These are phyloP conservation scores for Choloepus hoffmanni DNA, from an alignment of 2,113 vertebrate genomes.

Conservation along the genomic window DNA sequence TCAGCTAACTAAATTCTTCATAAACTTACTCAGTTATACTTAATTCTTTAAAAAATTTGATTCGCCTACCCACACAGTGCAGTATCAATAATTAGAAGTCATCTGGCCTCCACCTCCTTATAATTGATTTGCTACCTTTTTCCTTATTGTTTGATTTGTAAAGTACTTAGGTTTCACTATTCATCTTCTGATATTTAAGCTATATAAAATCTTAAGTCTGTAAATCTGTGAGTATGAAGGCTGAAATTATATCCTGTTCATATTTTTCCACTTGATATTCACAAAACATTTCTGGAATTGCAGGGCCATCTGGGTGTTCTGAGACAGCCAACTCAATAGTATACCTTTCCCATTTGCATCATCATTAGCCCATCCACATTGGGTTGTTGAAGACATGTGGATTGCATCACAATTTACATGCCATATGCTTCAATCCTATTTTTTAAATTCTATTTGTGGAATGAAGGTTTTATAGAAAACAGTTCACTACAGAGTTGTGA, in stretches of 20 bases:
- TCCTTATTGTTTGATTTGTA: constrained; percentile 24
- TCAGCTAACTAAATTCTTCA: constrained; percentile 13
- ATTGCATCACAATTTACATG: constrained; percentile 37
- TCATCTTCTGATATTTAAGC: constrained; percentile 20
- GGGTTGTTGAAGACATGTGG: constrained; percentile 29
- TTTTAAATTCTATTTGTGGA: constrained; percentile 67
- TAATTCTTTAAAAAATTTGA: neutral
- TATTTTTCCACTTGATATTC: constrained; percentile 45
- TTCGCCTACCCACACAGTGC: neutral
- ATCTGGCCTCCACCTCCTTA: neutral
- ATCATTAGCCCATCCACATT: neutral
- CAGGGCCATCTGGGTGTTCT: neutral
- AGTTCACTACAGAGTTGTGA: constrained; percentile 48
- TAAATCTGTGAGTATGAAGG: constrained; percentile 25
- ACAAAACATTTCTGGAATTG: neutral
- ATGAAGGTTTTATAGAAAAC: constrained; percentile 60
- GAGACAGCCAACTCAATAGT: neutral
- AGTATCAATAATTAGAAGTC: constrained; percentile 47
- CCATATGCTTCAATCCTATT: constrained; percentile 58
- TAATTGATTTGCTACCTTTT: constrained; percentile 34
- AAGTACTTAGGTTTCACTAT: neutral
- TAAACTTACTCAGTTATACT: neutral
- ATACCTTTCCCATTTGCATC: constrained; percentile 32
- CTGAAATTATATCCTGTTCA: constrained; percentile 28
- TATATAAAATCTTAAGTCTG: neutral